phyloP scores from a whole-genome alignment of 2,888 invertebrate genomes.

The Argynnis bischoffii region DNA sequence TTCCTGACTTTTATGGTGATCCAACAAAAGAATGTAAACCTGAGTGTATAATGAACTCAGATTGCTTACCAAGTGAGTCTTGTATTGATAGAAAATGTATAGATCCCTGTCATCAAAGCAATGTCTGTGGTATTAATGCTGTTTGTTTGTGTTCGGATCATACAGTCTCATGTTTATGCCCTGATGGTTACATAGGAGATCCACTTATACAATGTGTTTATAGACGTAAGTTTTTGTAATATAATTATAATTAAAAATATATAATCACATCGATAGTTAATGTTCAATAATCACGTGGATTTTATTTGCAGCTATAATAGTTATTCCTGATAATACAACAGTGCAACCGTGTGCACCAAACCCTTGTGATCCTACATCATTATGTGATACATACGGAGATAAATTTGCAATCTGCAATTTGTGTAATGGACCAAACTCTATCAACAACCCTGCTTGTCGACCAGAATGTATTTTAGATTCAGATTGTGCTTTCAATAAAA shows the following conservation, averaged over 20 bases:
- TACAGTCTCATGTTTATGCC: slow-evolving; percentile 91
- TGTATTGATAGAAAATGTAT: slow-evolving; percentile 89
- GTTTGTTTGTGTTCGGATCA: slow-evolving; percentile 91
- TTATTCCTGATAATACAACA: slow-evolving; percentile 83
- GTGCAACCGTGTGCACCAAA: slow-evolving; percentile 88
- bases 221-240: slow-evolving; percentile 63
- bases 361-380: slow-evolving; percentile 86
- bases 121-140: slow-evolving; percentile 91
- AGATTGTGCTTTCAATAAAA: slow-evolving; percentile 90
- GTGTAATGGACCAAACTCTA: slow-evolving; percentile 86
- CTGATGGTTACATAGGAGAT: slow-evolving; percentile 90
- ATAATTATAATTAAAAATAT: not conserved
- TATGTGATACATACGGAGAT: slow-evolving; percentile 87
- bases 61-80: slow-evolving; percentile 88
- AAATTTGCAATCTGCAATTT: slow-evolving; percentile 90
- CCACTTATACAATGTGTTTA: slow-evolving; percentile 88
- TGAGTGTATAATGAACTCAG: slow-evolving; percentile 92
- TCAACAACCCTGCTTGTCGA: slow-evolving; percentile 88
- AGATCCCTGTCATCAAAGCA: slow-evolving; percentile 86
- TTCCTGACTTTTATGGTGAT: slow-evolving; percentile 89
- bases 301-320: slow-evolving; percentile 65
- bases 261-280: not conserved
- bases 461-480: slow-evolving; percentile 92
- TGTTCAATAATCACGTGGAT: not conserved
- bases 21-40: slow-evolving; percentile 89